Conservation (phyloP, 2,888 invertebrate species). For the Cremastinae sp. region DNA sequence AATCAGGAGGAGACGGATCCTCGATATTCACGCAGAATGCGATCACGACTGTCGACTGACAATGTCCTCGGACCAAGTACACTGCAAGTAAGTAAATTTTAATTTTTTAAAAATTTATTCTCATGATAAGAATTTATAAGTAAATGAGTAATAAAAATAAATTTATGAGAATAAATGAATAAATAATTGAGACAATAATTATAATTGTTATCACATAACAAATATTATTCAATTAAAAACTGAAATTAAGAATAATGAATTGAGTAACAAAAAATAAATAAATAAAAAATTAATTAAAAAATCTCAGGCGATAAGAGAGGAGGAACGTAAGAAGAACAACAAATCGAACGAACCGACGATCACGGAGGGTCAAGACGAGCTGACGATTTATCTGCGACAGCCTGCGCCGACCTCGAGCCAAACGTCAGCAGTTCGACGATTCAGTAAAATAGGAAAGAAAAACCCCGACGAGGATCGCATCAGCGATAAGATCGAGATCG, state of each 20-base stretch:
- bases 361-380: constrained; percentile 71
- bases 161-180: too few relatives aligned
- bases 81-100: constrained; percentile 76
- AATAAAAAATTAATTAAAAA: not conserved
- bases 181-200: too few relatives aligned
- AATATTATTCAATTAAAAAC: too few relatives aligned
- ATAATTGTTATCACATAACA: too few relatives aligned
- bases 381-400: constrained; percentile 77
- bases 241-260: too few relatives aligned
- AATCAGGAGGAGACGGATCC: constrained; percentile 85
- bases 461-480: constrained; percentile 70
- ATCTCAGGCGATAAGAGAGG: constrained; percentile 76
- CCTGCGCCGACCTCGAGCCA: constrained; percentile 65
- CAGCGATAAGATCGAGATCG: constrained; percentile 89
- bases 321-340: constrained; percentile 78
- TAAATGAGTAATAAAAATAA: too few relatives aligned
- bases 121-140: not conserved
- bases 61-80: constrained; percentile 76
- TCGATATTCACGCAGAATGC: constrained; percentile 81
- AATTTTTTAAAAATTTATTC: constrained; percentile 7
- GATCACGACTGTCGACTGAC: constrained; percentile 79
- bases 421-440: constrained; percentile 66
- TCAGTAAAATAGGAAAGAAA: constrained; percentile 70
- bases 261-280: not conserved
- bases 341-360: constrained; percentile 66